Conservation (phyloP, 2,888 invertebrate species). For the Myopa testacea region DNA sequence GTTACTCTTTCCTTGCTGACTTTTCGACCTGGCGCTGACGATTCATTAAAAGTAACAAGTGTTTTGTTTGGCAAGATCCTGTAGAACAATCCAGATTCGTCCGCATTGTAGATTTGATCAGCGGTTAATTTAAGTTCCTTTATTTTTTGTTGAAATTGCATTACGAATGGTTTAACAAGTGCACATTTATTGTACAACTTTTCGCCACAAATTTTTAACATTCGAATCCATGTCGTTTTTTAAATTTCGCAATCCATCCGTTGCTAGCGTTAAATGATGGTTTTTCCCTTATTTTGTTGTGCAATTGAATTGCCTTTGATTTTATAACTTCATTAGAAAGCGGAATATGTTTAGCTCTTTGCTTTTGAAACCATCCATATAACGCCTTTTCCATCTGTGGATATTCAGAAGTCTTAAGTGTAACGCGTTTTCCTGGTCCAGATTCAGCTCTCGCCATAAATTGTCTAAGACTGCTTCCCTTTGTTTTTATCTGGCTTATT, state of each 20-base stretch:
- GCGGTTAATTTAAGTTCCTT: not conserved
- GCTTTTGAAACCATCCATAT: no score
- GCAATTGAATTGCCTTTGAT: no score
- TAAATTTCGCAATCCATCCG: slow-evolving; percentile 4
- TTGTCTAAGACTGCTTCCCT: no score
- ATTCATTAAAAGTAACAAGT: not conserved
- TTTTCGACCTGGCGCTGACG: not conserved
- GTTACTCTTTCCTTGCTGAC: not conserved
- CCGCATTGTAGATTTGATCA: not conserved
- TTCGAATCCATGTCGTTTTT: slow-evolving; percentile 2
- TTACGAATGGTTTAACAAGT: slow-evolving; percentile 1
- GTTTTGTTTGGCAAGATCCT: not conserved
- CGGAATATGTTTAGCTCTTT: no score
- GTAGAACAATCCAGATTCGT: not conserved
- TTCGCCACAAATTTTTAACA: slow-evolving; percentile 11
- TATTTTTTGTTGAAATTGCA: slow-evolving; percentile 1
- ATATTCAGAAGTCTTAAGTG: no score
- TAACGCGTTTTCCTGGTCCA: no score
- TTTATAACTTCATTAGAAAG: no score
- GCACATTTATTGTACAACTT: slow-evolving; percentile 1
- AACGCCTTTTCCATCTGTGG: no score
- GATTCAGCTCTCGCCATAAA: no score
- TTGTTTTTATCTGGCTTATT: no score
- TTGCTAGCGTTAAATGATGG: slow-evolving; percentile 1
- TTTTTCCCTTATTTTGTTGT: no score